Conservation (phyloP, 2,113 vertebrate species). For the Siphamia tubifer region DNA sequence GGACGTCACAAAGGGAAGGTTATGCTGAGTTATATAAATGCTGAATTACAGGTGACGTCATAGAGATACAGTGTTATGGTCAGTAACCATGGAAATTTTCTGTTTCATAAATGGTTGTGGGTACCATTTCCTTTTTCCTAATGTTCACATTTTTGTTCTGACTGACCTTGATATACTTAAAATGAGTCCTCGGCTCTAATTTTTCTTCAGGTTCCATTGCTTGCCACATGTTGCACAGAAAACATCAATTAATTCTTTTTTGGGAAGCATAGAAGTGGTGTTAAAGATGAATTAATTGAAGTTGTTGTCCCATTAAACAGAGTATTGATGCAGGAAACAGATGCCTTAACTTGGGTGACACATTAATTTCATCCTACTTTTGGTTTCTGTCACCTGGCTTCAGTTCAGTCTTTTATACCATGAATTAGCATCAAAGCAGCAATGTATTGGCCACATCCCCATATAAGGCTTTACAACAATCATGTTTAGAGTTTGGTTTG, state of each 20-base stretch:
- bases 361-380: not conserved
- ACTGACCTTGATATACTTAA: too few relatives aligned
- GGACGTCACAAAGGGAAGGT: not conserved
- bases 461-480: not conserved
- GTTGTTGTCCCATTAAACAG: not conserved
- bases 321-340: not conserved
- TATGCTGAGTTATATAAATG: not conserved
- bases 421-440: not conserved
- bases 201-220: not conserved
- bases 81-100: too few relatives aligned
- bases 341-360: not conserved
- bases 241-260: not conserved
- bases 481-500: not conserved
- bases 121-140: too few relatives aligned
- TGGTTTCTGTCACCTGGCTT: conserved; percentile 1
- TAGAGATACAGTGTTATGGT: not conserved
- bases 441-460: not conserved
- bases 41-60: not conserved
- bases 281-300: conserved; percentile 10
- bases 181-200: too few relatives aligned
- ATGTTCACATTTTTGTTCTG: too few relatives aligned
- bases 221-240: not conserved
- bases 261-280: too few relatives aligned
- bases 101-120: too few relatives aligned
- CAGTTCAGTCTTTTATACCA: not conserved